phyloP scores from a whole-genome alignment of 1,140 invertebrate species.

The Sycophaga agraensis region DNA sequence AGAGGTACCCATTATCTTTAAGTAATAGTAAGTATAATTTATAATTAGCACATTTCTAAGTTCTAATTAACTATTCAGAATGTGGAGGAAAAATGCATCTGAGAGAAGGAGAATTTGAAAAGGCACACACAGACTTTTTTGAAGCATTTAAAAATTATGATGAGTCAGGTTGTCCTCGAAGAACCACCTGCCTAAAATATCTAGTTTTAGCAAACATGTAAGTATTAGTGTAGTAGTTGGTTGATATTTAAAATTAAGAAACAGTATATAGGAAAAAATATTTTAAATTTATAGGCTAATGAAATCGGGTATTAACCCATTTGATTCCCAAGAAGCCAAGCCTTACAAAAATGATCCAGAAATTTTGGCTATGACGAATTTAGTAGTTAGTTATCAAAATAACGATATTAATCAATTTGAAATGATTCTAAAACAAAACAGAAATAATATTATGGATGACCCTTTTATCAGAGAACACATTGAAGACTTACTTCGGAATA shows the following conservation, averaged over 20 bases:
- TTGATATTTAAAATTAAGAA: too few relatives aligned
- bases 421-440: slow-evolving; percentile 91
- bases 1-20: slow-evolving; percentile 67
- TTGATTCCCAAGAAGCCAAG: slow-evolving; percentile 99
- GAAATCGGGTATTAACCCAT: slow-evolving; percentile 99
- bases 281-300: slow-evolving; percentile 74
- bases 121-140: slow-evolving; percentile 99
- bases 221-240: too few relatives aligned
- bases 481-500: slow-evolving; percentile 96
- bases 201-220: slow-evolving; percentile 97
- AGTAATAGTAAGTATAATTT: background rate
- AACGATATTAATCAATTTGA: slow-evolving; percentile 99
- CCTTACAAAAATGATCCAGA: slow-evolving; percentile 99
- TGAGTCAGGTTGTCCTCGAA: slow-evolving; percentile 95
- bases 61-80: slow-evolving; percentile 63
- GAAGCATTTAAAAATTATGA: slow-evolving; percentile 99
- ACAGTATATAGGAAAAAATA: slow-evolving; percentile 12
- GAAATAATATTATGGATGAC: slow-evolving; percentile 98
- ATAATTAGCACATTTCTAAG: too few relatives aligned
- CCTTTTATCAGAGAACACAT: slow-evolving; percentile 99
- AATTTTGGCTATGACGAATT: slow-evolving; percentile 98
- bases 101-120: slow-evolving; percentile 97
- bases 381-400: slow-evolving; percentile 98
- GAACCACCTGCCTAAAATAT: slow-evolving; percentile 98
- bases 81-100: slow-evolving; percentile 99